Base-by-base conservation (phyloP, 2,888 invertebrate species). In the Hypercompe scribonia region DNA sequence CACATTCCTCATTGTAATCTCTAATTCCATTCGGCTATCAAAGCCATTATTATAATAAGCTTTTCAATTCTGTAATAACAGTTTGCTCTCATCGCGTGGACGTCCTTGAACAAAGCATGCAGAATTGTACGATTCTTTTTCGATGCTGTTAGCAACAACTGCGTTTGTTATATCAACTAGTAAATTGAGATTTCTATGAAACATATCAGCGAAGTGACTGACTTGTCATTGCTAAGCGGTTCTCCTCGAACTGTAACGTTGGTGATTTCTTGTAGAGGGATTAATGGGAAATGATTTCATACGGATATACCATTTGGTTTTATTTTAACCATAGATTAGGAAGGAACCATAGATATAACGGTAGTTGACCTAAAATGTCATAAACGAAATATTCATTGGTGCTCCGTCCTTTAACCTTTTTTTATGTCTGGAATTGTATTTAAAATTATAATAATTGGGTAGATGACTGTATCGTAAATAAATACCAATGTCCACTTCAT, bases 51-150 rank as follows among this genome's bases (percentile, higher is more conserved):
- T 90, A 90, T 92, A 92, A 92, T 91, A 89, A 90, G 89, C 84
- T 91, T 91, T 91, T 91, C 88, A 88, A 86, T 83, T 81, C 82
- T 85, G 83, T 89, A 90, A 89, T 91, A 84, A 86, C 74, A 85
- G 83, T 73, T 83, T 73, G 74, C 78, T 74, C 75, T 75, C 80
- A 82, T 76, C 80, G 91, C 92, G 91, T 92, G 92, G 88, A 88
- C 89, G 92, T 91, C 94, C 93, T 93, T 93, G 92, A 81, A 78
- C 66, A 78, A 86, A 86, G 89, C 93, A 92, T 92, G 93, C 90
- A 83, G 85, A 75, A 84, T 84, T 82, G 91, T 93, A 92, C 92
- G 92, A 91, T 87, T 91, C 82, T 91, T 92, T 84, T 81, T 83
- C 83, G 81, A 81, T 74, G 24, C 46, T 50, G 46, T 50, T 50